Evolutionary conservation across 2,113 vertebrate genomes (phyloP), one percentile per base, ranked within the genome.

Genomic region (Malurus cyaneus): DNA sequence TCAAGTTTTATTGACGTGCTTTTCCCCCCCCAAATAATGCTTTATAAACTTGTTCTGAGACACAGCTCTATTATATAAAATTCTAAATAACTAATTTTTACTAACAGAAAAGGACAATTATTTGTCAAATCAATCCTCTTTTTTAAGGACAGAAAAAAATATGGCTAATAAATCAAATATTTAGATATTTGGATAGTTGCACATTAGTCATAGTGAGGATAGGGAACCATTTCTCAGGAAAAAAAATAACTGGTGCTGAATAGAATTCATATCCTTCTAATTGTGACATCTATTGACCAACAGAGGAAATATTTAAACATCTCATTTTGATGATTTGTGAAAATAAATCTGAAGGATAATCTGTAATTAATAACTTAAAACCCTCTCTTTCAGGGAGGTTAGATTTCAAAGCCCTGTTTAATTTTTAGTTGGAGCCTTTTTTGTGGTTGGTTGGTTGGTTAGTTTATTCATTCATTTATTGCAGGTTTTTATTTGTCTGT

Each of bases 21-120:
- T 34, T 73, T 53, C 9, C 39, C 2, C 21, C 4, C 4, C 0
- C 0, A 21, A 44, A 31, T 3, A 26, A 25, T 39, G 5, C 0
- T 77, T 59, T 78, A 62, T 50, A 76, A 80, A 41, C 4, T 6
- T 50, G 5, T 34, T 74, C 69, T 76, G 42, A 77, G 28, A 29
- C 15, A 69, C 2, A 72, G 13, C 1, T 82, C 4, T 65, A 9
- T 24, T 39, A 23, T 57, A 8, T 69, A 14, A 61, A 67, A 70
- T 46, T 53, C 47, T 42, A 73, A 76, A 42, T 34, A 60, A 6
- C 7, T 77, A 31, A 15, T 34, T 32, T 62, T 62, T 70, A 10
- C 20, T 5, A 31, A 11, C 44, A 17, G 4, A 41, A 61, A 76
- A 65, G n/a, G 12, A 66, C 3, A 4, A 66, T 1, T 29, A 21